Percentiles rank a stretch among this genome's conserved stretches.
These are phyloP conservation scores for Fopius arisanus DNA, from an alignment of 1,140 invertebrate genomes.

Conservation along the genomic window DNA sequence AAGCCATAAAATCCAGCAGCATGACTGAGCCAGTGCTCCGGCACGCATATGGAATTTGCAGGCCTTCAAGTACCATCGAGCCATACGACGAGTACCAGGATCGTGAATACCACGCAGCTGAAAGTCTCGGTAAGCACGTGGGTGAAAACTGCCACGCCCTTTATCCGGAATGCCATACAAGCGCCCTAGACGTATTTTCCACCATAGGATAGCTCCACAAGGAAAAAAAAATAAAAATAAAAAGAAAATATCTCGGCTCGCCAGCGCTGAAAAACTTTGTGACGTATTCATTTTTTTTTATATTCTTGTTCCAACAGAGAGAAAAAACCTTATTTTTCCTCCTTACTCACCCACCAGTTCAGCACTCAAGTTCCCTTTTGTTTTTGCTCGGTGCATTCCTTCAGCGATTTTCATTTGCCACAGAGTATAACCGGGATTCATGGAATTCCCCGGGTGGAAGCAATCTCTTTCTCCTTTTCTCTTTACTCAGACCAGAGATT, in stretches of 20 bases:
- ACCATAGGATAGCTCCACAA: constrained; percentile 22
- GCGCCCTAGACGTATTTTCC: constrained; percentile 59
- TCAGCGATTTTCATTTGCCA: constrained; percentile 51
- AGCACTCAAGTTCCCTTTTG: constrained; percentile 34
- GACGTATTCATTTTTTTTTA: constrained; percentile 1
- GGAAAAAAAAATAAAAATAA: neutral
- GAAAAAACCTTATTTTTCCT: neutral
- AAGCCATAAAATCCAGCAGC: constrained; percentile 4
- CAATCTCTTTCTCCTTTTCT: constrained; percentile 1
- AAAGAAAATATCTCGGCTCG: no score
- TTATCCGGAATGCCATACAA: constrained; percentile 59
- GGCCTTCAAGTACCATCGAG: constrained; percentile 60
- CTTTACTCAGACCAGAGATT: constrained; percentile 13
- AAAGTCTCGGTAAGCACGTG: constrained; percentile 52
- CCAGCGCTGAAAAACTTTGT: constrained; percentile 35
- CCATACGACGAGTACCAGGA: constrained; percentile 55
- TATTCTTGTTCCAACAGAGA: neutral
- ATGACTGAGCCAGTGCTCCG: neutral
- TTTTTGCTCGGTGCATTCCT: constrained; percentile 34
- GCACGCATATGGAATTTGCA: constrained; percentile 43
- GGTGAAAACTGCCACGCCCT: constrained; percentile 58
- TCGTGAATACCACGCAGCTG: constrained; percentile 58
- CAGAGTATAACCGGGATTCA: constrained; percentile 36
- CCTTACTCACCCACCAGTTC: constrained; percentile 2
- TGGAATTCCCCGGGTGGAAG: constrained; percentile 21